Percentiles rank a stretch among this genome's conserved stretches.
Evolutionary conservation across 1,140 invertebrate genomes (phyloP).

Genomic region (Anoplophora glabripennis): DNA sequence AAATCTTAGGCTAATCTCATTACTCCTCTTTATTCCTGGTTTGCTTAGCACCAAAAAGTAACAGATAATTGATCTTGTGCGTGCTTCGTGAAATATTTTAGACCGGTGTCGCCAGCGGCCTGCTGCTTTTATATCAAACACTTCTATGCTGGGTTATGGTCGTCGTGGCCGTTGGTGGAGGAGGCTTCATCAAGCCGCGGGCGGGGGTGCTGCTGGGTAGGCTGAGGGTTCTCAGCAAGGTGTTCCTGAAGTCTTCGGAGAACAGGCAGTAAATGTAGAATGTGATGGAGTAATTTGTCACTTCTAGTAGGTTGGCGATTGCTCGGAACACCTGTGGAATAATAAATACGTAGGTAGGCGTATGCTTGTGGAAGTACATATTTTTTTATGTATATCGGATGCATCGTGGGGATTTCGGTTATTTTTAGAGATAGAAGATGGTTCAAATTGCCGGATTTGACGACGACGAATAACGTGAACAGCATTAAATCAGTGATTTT

Average conservation of each 20-base stretch:
- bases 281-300: slow-evolving; percentile 73
- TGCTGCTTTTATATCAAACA: slow-evolving; percentile 42
- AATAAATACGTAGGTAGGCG: not conserved
- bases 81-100: slow-evolving; percentile 10
- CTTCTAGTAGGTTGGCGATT: slow-evolving; percentile 68
- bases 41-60: slow-evolving; percentile 18
- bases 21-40: slow-evolving; percentile 2
- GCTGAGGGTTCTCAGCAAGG: slow-evolving; percentile 63
- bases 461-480: too few relatives aligned
- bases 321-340: slow-evolving; percentile 67
- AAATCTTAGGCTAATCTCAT: too few relatives aligned
- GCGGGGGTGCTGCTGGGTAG: slow-evolving; percentile 52
- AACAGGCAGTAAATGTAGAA: slow-evolving; percentile 79
- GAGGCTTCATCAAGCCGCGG: slow-evolving; percentile 31
- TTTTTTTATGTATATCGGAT: too few relatives aligned
- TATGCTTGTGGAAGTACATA: too few relatives aligned
- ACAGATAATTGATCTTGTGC: slow-evolving; percentile 17
- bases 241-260: slow-evolving; percentile 71
- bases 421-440: too few relatives aligned
- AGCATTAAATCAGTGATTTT: too few relatives aligned
- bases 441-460: too few relatives aligned
- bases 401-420: too few relatives aligned
- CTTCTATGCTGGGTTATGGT: slow-evolving; percentile 43
- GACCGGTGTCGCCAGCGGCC: slow-evolving; percentile 33
- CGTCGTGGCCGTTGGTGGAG: slow-evolving; percentile 43